Base-by-base conservation (phyloP, 2,113 vertebrate species). In the Jacana jacana region DNA sequence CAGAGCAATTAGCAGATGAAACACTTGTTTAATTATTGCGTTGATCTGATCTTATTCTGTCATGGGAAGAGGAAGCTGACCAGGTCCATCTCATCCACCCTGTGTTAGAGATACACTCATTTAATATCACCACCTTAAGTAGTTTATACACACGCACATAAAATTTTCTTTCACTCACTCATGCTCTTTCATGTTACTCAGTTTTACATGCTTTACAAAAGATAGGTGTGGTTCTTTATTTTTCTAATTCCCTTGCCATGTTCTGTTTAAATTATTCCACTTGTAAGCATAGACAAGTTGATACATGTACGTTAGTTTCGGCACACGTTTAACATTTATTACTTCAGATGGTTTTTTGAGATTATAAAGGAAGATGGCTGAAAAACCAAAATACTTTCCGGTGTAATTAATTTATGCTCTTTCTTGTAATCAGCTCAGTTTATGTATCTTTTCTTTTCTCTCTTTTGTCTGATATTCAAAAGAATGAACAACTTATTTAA, bases 181-280 rank as follows among this genome's bases (percentile, higher is more conserved):
- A 55, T 49, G 51, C 79, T 96, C 92, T 96, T 95, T 88, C 81
- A 86, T 93, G 64, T 78, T 91, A 86, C 75, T 96, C 66, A 77
- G 90, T 90, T 89, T 92, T 95, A 90, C 58, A 86, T 31, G 82
- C 72, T 91, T 94, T 88, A 75, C 51, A 87, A 84, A 84, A 94
- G 79, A 30, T 82, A 93, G 86, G 88, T 66, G 91, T 96, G 95
- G 91, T 40, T 86, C 89, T 95, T 95, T 94, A 89, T 86, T 97
- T 94, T 92, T 86, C 39, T 88, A 86, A 83, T 94, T 92, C 93
- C 42, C 39, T 86, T 73, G 61, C 90, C 69, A 68, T 91, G 89
- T 76, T 97, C 78, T 92, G 83, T 72, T 90, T 84, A 81, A 70
- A 46, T 86, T 90, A 95, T 94, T 95, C 80, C 89, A 60, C 68